Evolutionary conservation across 30 jellyfish, hydroid and myxozoan genomes (phyloP).

Genomic region (Catostylus mosaicus): DNA sequence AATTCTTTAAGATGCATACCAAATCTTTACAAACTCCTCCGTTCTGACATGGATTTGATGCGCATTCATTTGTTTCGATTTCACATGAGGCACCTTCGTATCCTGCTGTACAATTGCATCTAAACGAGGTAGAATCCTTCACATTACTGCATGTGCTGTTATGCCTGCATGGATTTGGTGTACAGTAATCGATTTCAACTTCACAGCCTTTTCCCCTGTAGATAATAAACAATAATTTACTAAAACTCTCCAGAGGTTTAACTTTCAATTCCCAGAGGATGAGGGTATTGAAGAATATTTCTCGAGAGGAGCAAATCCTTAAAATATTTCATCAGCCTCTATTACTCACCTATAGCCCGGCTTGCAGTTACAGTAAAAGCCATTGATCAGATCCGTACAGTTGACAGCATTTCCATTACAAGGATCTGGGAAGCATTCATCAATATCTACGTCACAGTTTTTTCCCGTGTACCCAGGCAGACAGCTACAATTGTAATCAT

Average conservation of each 20-base stretch:
- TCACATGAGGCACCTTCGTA: slow-evolving; percentile 86
- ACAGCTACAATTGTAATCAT: slow-evolving; percentile 71
- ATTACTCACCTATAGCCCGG: slow-evolving; percentile 82
- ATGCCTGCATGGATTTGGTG: slow-evolving; percentile 93
- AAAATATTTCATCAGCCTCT: no score
- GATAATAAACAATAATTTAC: neutral
- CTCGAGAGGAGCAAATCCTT: no score
- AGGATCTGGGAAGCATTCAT: slow-evolving; percentile 82
- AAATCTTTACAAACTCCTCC: slow-evolving; percentile 79
- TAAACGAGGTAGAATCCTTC: slow-evolving; percentile 43
- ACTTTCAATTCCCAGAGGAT: no score
- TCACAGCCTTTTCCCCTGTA: slow-evolving; percentile 89
- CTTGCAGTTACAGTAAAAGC: slow-evolving; percentile 80
- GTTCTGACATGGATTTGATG: slow-evolving; percentile 84
- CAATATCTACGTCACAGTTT: slow-evolving; percentile 74
- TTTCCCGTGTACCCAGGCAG: slow-evolving; percentile 79
- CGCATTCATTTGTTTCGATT: slow-evolving; percentile 84
- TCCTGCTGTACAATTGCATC: slow-evolving; percentile 83
- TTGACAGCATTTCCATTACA: slow-evolving; percentile 74
- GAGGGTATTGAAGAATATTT: no score
- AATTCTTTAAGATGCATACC: slow-evolving; percentile 81
- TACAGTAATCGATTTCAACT: slow-evolving; percentile 81
- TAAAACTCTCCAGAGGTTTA: no score
- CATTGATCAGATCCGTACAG: slow-evolving; percentile 88
- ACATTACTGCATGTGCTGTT: slow-evolving; percentile 80